phyloP scores from a whole-genome alignment of 2,888 invertebrate genomes.

The Antheraea assamensis region DNA sequence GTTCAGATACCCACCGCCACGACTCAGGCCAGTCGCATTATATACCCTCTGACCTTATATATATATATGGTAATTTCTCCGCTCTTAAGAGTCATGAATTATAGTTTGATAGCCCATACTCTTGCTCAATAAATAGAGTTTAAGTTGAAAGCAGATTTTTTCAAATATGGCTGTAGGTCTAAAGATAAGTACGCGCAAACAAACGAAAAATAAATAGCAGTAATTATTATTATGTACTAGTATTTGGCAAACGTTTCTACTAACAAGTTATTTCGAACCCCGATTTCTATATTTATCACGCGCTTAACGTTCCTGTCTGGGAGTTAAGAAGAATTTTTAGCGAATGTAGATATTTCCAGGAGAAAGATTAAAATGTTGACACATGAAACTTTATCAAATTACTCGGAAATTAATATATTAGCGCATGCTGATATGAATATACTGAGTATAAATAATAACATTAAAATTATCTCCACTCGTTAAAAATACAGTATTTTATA shows the following conservation, averaged over 20 bases:
- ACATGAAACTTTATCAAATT: neutral
- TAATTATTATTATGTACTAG: neutral
- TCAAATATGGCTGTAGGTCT: too few relatives aligned
- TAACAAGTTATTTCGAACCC: neutral
- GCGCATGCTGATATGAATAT: neutral
- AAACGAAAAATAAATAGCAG: neutral
- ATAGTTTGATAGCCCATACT: too few relatives aligned
- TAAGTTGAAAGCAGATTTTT: too few relatives aligned
- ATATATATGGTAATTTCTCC: too few relatives aligned
- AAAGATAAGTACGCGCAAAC: too few relatives aligned
- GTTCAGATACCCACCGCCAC: too few relatives aligned
- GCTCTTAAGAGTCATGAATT: too few relatives aligned
- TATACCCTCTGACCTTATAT: too few relatives aligned
- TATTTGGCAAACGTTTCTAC: neutral
- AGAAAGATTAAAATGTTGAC: neutral
- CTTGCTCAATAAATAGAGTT: too few relatives aligned
- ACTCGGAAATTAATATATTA: neutral
- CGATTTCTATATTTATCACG: neutral
- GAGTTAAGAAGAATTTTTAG: neutral
- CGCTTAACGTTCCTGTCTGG: neutral
- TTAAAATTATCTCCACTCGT: constrained; percentile 17
- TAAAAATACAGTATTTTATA: constrained; percentile 18
- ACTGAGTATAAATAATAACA: neutral
- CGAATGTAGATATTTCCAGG: neutral
- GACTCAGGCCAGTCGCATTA: too few relatives aligned